These are phyloP conservation scores for Pachyuromys duprasi DNA, from an alignment of 2,797 vertebrate species.

Conservation along the genomic window DNA sequence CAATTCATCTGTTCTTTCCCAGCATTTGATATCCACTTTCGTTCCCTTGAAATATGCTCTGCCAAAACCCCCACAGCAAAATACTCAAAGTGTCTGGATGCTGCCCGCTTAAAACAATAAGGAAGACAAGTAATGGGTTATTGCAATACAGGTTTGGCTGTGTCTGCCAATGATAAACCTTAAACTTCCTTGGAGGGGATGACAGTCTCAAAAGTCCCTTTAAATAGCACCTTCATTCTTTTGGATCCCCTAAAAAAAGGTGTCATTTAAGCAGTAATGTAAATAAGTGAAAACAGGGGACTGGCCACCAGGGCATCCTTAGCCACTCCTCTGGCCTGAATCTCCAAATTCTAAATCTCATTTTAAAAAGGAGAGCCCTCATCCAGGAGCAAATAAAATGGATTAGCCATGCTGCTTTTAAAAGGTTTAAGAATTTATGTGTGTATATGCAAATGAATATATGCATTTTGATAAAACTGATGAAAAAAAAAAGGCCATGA, in stretches of 20 bases:
- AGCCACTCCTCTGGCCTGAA: not conserved
- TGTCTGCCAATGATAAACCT: not conserved
- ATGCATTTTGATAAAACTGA: not conserved
- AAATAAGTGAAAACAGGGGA: not conserved
- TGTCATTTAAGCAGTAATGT: not conserved
- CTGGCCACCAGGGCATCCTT: not conserved
- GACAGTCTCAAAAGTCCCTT: not conserved
- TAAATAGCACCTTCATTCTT: not conserved
- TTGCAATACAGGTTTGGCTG: not conserved
- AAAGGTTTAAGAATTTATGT: not conserved
- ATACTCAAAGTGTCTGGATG: not conserved
- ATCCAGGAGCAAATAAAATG: not conserved
- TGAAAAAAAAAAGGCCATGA: not conserved
- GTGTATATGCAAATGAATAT: too few relatives aligned
- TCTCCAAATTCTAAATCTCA: not conserved
- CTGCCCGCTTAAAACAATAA: conserved; percentile 59
- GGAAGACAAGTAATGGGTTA: not conserved
- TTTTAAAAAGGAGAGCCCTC: not conserved
- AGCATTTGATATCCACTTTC: not conserved
- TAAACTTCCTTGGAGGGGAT: not conserved
- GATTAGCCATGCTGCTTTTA: not conserved
- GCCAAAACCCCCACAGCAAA: conserved; percentile 58
- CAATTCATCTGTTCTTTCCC: not conserved
- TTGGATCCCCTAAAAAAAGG: not conserved
- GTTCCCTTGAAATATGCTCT: conserved; percentile 36